Evolutionary conservation across 1,140 invertebrate species (phyloP).

Genomic region (Trichonephila inaurata): DNA sequence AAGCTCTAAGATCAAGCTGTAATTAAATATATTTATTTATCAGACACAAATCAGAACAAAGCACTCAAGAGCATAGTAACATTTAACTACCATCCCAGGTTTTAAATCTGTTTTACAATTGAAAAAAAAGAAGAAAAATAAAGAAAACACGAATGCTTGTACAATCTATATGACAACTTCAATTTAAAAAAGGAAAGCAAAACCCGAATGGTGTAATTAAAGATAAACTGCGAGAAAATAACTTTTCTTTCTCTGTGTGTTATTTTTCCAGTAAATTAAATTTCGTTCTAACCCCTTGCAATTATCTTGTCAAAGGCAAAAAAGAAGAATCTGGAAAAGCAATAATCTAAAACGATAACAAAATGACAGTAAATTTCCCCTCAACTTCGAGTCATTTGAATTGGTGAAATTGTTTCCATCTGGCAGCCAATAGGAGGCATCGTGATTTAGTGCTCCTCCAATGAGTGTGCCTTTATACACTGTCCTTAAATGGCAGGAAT

Average conservation of each 20-base stretch:
- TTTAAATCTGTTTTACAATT: conserved; percentile 20
- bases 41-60: conserved; percentile 5
- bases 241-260: conserved; percentile 4
- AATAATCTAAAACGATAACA: conserved; percentile 36
- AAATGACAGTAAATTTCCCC: conserved; percentile 13
- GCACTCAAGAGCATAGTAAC: neutral
- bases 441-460: neutral
- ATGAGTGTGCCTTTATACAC: neutral
- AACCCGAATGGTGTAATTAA: conserved; percentile 35
- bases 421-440: neutral
- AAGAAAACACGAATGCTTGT: neutral
- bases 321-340: neutral
- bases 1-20: neutral
- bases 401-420: conserved; percentile 35
- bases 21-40: conserved; percentile 37
- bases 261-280: conserved; percentile 64
- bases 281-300: conserved; percentile 40
- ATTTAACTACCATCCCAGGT: conserved; percentile 10
- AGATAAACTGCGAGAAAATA: conserved; percentile 14
- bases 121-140: neutral
- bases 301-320: conserved; percentile 52
- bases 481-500: neutral
- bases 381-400: conserved; percentile 4
- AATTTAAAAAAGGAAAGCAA: neutral
- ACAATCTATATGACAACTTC: neutral